Conservation (phyloP, 2,113 vertebrate genomes). For the Sitta europaea region DNA sequence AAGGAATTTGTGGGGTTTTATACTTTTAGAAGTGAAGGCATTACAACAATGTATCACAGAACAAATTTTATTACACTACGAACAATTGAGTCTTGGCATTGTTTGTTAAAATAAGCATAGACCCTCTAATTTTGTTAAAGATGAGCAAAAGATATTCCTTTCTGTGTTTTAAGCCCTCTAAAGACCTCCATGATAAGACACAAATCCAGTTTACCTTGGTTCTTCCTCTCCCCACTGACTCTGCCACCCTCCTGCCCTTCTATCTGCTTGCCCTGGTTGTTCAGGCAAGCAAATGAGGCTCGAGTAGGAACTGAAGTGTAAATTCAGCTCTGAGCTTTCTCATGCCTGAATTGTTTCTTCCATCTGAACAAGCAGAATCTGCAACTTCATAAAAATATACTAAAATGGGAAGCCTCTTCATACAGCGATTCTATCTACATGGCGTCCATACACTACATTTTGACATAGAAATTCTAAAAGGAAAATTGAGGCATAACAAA, state of each 20-base stretch:
- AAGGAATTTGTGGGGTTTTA: not conserved
- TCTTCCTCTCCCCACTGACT: not conserved
- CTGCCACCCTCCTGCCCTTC: not conserved
- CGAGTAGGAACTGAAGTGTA: not conserved
- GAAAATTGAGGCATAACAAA: not conserved
- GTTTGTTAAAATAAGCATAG: not conserved
- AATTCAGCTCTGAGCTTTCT: constrained; percentile 12
- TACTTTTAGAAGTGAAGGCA: not conserved
- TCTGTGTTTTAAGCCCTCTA: not conserved
- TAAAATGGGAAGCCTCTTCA: not conserved
- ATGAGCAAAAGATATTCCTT: not conserved
- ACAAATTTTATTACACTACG: not conserved
- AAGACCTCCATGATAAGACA: not conserved
- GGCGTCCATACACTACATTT: not conserved
- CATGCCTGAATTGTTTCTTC: not conserved
- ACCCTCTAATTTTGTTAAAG: not conserved
- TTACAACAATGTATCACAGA: not conserved
- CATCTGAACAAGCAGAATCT: not conserved
- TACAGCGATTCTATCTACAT: not conserved
- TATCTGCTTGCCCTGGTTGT: not conserved
- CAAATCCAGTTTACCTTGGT: not conserved
- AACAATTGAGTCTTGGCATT: not conserved
- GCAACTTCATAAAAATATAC: not conserved
- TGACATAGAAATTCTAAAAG: not conserved
- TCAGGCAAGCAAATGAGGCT: not conserved